These are phyloP conservation scores for Macrotus californicus DNA, from an alignment of 2,113 vertebrate species.

Conservation along the genomic window DNA sequence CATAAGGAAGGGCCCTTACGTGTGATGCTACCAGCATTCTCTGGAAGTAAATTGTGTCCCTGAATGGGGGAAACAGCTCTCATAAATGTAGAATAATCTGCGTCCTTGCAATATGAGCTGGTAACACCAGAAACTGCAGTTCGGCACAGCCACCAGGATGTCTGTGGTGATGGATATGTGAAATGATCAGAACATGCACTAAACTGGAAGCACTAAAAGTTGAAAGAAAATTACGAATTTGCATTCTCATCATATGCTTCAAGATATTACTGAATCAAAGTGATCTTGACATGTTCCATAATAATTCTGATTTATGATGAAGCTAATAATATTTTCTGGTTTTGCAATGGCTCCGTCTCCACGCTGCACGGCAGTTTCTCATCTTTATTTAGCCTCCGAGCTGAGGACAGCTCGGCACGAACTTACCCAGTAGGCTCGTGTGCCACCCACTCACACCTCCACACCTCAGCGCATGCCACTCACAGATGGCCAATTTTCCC, in stretches of 20 bases:
- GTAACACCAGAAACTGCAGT: not conserved
- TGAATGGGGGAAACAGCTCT: not conserved
- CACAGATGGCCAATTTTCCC: slow-evolving; percentile 54
- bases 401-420: slow-evolving; percentile 30
- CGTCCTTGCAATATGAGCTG: not conserved
- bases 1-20: fast-evolving
- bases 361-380: not conserved
- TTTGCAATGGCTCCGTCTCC: slow-evolving; percentile 21
- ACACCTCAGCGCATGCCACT: not conserved
- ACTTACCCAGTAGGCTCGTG: slow-evolving; percentile 38
- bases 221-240: not conserved
- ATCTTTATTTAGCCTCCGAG: slow-evolving; percentile 44
- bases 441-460: slow-evolving; percentile 44
- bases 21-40: not conserved
- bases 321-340: slow-evolving; percentile 19
- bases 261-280: not conserved
- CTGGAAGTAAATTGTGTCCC: not conserved
- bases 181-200: not conserved
- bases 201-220: not conserved
- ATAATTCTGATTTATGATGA: slow-evolving; percentile 16
- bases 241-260: not conserved
- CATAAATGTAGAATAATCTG: not conserved
- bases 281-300: not conserved
- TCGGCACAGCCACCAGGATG: not conserved
- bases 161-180: not conserved